Evolutionary conservation across 2,797 vertebrate species (phyloP).

Genomic region (Ataeniobius toweri): DNA sequence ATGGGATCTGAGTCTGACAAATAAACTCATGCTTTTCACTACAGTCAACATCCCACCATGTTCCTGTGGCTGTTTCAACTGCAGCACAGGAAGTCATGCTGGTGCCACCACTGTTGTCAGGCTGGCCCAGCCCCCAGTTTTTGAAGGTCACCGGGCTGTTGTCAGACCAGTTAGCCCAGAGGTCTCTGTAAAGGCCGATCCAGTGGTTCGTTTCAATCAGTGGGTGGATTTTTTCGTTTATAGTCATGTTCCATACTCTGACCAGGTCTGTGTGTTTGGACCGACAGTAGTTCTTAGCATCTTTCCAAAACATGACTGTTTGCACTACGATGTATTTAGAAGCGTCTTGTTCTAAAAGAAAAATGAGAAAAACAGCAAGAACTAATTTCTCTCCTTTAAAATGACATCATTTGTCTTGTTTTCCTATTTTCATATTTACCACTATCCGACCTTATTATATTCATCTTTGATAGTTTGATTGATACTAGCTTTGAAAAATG

Average conservation of each 20-base stretch:
- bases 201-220: neutral
- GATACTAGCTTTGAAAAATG: neutral
- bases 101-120: rapidly evolving
- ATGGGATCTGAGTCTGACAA: slow-evolving; percentile 17
- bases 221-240: rapidly evolving
- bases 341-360: neutral
- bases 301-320: rapidly evolving
- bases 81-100: neutral
- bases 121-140: slow-evolving; percentile 22
- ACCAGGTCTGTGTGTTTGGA: slow-evolving; percentile 38
- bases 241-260: slow-evolving; percentile 26
- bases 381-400: neutral
- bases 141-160: slow-evolving; percentile 18
- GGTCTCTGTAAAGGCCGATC: slow-evolving; percentile 56
- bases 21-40: neutral
- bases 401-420: neutral
- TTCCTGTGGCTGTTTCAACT: neutral
- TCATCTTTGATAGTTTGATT: neutral
- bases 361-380: neutral
- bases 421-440: neutral
- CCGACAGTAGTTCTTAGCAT: slow-evolving; percentile 40
- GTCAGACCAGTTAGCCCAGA: slow-evolving; percentile 60
- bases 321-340: neutral
- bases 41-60: slow-evolving; percentile 10
- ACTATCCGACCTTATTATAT: neutral